Conservation (phyloP, 2,888 invertebrate species). For the Spisula solida region DNA sequence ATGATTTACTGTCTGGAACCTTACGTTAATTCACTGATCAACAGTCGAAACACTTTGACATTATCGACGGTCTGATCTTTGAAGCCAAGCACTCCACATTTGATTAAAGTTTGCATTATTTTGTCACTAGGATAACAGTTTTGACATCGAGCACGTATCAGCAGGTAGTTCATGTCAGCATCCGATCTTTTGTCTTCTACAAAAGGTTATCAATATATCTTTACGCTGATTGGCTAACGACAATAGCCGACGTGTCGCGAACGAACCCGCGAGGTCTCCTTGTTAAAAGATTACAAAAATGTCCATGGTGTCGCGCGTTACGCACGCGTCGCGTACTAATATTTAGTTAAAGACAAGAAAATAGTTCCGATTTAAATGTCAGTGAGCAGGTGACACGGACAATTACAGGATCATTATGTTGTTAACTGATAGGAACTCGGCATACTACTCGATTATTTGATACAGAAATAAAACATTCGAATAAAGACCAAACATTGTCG, state of each 20-base stretch:
- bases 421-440: conserved; percentile 27
- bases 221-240: conserved; percentile 64
- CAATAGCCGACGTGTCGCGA: conserved; percentile 64
- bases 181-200: conserved; percentile 56
- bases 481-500: background rate
- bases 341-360: conserved; percentile 60
- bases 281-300: conserved; percentile 61
- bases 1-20: background rate
- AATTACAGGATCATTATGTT: conserved; percentile 47
- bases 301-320: conserved; percentile 58
- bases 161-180: conserved; percentile 68
- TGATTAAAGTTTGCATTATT: conserved; percentile 53
- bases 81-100: conserved; percentile 36
- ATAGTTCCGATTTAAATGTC: conserved; percentile 50
- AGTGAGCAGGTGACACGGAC: conserved; percentile 62
- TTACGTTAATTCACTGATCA: conserved; percentile 8
- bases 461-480: background rate
- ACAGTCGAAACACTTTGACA: conserved; percentile 49
- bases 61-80: conserved; percentile 38
- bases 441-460: background rate
- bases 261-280: conserved; percentile 56
- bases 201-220: conserved; percentile 65
- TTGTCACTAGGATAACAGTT: conserved; percentile 27
- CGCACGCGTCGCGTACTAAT: conserved; percentile 60
- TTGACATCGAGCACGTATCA: conserved; percentile 57